Evolutionary conservation across 2,888 invertebrate genomes (phyloP).

Genomic region (Andrena bicolor): DNA sequence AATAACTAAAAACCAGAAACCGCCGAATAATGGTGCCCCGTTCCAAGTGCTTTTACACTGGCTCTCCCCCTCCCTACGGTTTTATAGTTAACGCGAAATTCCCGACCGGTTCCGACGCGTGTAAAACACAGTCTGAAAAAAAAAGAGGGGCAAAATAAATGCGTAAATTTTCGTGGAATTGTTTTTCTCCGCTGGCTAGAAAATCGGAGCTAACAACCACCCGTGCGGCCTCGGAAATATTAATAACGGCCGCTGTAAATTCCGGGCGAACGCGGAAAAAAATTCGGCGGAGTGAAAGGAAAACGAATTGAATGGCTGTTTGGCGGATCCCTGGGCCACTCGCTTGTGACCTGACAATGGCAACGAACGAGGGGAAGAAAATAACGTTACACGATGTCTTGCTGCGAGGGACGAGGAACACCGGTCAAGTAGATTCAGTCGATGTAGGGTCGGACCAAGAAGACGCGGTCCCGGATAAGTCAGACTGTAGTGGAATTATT

Average conservation of each 20-base stretch:
- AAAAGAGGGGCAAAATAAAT: slow-evolving; percentile 10
- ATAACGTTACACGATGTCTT: too few species aligned
- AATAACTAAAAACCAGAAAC: slow-evolving; percentile 55
- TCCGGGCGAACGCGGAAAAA: background rate
- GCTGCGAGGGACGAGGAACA: too few species aligned
- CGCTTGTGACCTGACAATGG: too few species aligned
- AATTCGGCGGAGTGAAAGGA: background rate
- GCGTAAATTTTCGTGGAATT: slow-evolving; percentile 63
- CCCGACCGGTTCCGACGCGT: slow-evolving; percentile 34
- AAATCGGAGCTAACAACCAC: slow-evolving; percentile 27
- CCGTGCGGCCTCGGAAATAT: slow-evolving; percentile 25
- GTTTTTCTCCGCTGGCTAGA: slow-evolving; percentile 39
- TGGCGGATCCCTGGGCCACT: too few species aligned
- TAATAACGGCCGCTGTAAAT: slow-evolving; percentile 45
- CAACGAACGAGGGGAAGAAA: too few species aligned
- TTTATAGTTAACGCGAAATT: slow-evolving; percentile 37
- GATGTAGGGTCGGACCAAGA: too few species aligned
- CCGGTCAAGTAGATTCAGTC: too few species aligned
- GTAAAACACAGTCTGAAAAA: slow-evolving; percentile 21
- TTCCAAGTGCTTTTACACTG: slow-evolving; percentile 16
- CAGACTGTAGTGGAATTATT: too few species aligned
- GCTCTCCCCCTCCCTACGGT: background rate
- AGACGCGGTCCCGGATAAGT: too few species aligned
- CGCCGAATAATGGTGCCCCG: slow-evolving; percentile 39
- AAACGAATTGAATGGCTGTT: background rate